Conservation (phyloP, 2,797 vertebrate species). For the Chaunax sp. region DNA sequence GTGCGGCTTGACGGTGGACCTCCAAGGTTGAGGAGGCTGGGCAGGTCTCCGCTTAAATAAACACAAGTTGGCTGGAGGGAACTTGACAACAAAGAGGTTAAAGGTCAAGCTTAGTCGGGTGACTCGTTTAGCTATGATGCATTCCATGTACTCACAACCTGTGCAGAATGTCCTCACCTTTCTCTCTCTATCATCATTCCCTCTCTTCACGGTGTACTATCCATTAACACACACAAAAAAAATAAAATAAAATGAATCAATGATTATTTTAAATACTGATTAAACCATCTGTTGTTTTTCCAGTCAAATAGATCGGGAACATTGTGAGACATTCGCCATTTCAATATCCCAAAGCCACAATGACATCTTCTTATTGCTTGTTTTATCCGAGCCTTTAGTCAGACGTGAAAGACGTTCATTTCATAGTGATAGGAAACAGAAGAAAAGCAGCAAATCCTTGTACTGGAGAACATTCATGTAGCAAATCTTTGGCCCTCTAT, state of each 20-base stretch:
- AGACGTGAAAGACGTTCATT: not conserved
- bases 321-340: not conserved
- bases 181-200: not conserved
- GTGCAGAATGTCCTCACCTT: not conserved
- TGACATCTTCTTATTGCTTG: not conserved
- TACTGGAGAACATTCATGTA: not conserved
- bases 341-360: not conserved
- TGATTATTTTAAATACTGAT: not conserved
- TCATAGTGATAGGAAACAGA: not conserved
- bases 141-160: slow-evolving; percentile 38
- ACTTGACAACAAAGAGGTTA: slow-evolving; percentile 49
- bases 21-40: slow-evolving; percentile 15
- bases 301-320: not conserved
- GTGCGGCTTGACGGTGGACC: slow-evolving; percentile 15
- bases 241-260: not conserved
- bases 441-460: not conserved
- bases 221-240: slow-evolving; percentile 4
- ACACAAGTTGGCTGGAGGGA: slow-evolving; percentile 33
- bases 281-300: not conserved
- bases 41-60: slow-evolving; percentile 47
- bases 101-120: slow-evolving; percentile 47
- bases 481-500: not conserved
- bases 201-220: not conserved
- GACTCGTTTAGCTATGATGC: slow-evolving; percentile 32
- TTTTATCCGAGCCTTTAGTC: not conserved